Base-by-base conservation (phyloP, 1,140 invertebrate species). In the Hypothenemus hampei region DNA sequence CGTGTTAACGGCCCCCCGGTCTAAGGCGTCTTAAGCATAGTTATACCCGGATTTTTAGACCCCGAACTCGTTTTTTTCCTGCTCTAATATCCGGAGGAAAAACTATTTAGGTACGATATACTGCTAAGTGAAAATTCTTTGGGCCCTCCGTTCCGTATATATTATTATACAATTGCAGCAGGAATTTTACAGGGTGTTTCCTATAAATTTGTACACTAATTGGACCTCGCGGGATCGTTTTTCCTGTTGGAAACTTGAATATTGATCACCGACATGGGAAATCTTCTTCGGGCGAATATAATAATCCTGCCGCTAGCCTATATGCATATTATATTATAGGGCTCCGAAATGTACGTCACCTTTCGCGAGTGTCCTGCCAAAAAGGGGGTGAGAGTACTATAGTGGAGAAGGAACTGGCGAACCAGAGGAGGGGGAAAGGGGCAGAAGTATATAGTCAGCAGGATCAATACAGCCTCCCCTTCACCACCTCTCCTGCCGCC, bases 391-490 rank as follows among this genome's bases (percentile, higher is more conserved):
- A 16, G 6, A 37, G 35, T 7, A 15, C 10, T 11, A 11, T 37
- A 37, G 15, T 7, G 35, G 10, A 20, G 39, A 20, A 8, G 16
- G 20, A 47, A n/a, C n/a, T n/a, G n/a, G n/a, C n/a, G n/a, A n/a
- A n/a, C n/a, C n/a, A n/a, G n/a, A n/a, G n/a, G 47, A 36, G 52
- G 24, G 46, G 43, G 41, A 50, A 36, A n/a, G 47, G 52, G 57
- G 50, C 49, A 45, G 46, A 45, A 53, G 52, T 57, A n/a, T 52
- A 53, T 50, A 46, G 52, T 36, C 47, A 44, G 54, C 52, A 57
- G 60, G 66, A 68, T 68, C 66, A 65, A 68, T 68, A 65, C 53
- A 65, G 65, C 58, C 55, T 51, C 65, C 57, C 50, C 60, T 16
- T 7, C 21, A 44, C 33, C 60, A 44, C 49, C 64, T 52, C 54